Evolutionary conservation across 2,888 invertebrate species (phyloP), one percentile per base, ranked within the genome.

Genomic region (Nycteola revayana): DNA sequence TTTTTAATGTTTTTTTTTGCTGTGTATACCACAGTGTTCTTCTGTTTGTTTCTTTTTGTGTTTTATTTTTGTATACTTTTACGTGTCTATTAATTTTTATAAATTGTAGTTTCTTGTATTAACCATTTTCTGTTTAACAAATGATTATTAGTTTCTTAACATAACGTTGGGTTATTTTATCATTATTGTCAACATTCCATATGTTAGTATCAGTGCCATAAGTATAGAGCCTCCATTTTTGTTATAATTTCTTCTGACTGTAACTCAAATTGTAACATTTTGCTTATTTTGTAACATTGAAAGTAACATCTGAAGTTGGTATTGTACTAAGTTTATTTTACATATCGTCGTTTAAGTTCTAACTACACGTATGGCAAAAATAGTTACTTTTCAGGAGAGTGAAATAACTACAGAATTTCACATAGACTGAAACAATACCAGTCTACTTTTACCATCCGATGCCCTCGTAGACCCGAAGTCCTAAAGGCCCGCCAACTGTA

Each of bases 151-250:
- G 14, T 14, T 14, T 14, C 14, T 14, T 14, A 14, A 2, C 14
- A 5, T 14, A 14, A 14, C 14, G 2, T 3, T 14, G 32, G 10
- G 14, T 22, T 24, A 14, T 38, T 32, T 37, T 9, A 23, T 37
- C 43, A 29, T 21, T 30, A 29, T 45, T 51, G 21, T 21, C 44
- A 33, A 56, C 55, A 56, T 56, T 56, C 56, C 56, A 9, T 52
- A 42, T 25, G 22, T 27, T 45, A 27, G 21, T 33, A 21, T 37
- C 49, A 34, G 56, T 56, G 56, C 56, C 56, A 56, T 56, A 51
- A 11, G 9, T 9, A 9, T 33, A 36, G 40, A 42, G 21, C 41
- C 39, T 43, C 37, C 21, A 18, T 17, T 9, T n/a, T 37, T 9
- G 20, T 38, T 36, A 20, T 36, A 34, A 35, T 11, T 28, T 10